These are phyloP conservation scores for Columba guinea DNA, from an alignment of 2,797 vertebrate species.

Conservation along the genomic window DNA sequence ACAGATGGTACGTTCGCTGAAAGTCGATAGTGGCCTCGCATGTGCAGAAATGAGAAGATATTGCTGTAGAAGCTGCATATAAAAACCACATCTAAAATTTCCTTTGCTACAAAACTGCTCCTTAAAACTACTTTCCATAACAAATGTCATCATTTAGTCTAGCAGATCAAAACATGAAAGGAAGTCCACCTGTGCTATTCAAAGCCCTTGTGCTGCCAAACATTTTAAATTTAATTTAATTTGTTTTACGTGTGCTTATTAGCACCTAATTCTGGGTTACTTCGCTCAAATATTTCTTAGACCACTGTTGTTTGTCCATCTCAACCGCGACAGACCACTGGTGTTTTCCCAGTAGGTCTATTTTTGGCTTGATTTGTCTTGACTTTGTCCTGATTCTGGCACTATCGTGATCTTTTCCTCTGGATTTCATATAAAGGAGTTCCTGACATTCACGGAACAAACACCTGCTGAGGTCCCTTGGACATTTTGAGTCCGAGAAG, in stretches of 20 bases:
- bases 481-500: constrained; percentile 24
- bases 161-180: neutral
- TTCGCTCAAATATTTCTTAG: constrained; percentile 22
- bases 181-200: neutral
- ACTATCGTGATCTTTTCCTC: neutral
- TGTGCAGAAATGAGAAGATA: neutral
- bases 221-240: constrained; percentile 23
- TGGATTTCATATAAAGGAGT: constrained; percentile 53
- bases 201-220: neutral
- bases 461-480: constrained; percentile 56
- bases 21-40: neutral
- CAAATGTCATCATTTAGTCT: neutral
- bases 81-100: neutral
- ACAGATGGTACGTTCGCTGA: neutral
- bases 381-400: constrained; percentile 7
- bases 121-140: neutral
- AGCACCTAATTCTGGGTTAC: constrained; percentile 22
- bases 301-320: neutral
- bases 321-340: neutral
- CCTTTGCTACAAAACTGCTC: neutral
- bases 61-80: neutral
- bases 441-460: constrained; percentile 40
- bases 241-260: constrained; percentile 34
- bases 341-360: neutral
- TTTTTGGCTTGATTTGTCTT: constrained; percentile 24